Evolutionary conservation across 2,113 vertebrate genomes (phyloP), one percentile per base, ranked within the genome.

Genomic region (Hirundichthys speculiger): DNA sequence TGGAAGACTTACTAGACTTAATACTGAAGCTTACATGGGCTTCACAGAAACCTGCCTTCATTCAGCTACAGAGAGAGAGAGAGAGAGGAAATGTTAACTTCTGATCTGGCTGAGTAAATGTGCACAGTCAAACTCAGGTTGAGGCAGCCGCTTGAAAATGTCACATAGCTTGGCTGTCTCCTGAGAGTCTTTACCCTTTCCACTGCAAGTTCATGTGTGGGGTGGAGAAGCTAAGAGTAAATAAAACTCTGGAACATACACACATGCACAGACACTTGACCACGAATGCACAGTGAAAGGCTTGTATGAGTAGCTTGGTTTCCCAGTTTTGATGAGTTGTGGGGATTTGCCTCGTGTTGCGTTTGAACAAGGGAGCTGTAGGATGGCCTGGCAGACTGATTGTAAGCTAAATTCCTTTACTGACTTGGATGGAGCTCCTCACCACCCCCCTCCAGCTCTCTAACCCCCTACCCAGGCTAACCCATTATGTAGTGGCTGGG

Each of bases 321-420:
- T 84, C 38, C 13, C 47, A 50, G 57, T 68, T 58, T 49, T 56
- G 77, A 79, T 87, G 68, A 87, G 70, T 65, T 61, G 40, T 62
- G 54, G 65, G 49, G 80, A 78, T 84, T 84, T 84, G 72, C 79
- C 58, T 57, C 3, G 43, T 55, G 66, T 73, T 76, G 63, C 64
- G 64, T 73, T 68, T 53, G 55, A 80, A 69, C 78, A 58, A 66
- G 66, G 59, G 50, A 77, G 74, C 55, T 67, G 75, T 77, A 38
- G 72, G 69, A 59, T 57, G 78, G 77, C 74, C 71, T 58, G 65
- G 62, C 57, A 77, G 72, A 58, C 46, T 66, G 77, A 90, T 88
- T 91, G 83, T 85, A 84, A 71, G 79, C 73, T 65, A 71, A 88
- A 90, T 90, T 90, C 86, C 86, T 89, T 79, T 68, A 83, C 84